phyloP scores from a whole-genome alignment of 2,113 vertebrate genomes.

The Typhlomys cinereus region DNA sequence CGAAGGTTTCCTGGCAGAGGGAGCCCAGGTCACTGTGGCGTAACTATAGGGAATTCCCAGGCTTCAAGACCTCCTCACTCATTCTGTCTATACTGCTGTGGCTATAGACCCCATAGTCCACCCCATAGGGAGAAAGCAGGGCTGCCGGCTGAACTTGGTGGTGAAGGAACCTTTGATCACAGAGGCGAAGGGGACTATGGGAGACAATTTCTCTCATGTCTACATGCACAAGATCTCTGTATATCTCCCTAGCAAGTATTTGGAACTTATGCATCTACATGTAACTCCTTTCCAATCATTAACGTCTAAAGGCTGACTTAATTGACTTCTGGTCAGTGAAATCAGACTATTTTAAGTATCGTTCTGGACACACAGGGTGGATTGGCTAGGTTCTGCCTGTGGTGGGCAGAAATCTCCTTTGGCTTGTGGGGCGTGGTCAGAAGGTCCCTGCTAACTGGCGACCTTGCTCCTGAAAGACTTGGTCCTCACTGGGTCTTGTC shows the following conservation, averaged over 20 bases:
- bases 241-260: background rate
- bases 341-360: background rate
- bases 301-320: background rate
- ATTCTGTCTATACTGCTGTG: background rate
- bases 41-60: too few species aligned
- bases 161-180: too few species aligned
- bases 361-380: background rate
- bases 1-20: fast-evolving
- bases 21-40: fast-evolving
- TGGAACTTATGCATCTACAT: background rate
- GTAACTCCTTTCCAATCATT: background rate
- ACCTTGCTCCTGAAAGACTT: background rate
- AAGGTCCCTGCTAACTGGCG: too few species aligned
- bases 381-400: background rate
- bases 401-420: fast-evolving
- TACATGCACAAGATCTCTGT: too few species aligned
- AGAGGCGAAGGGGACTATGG: background rate
- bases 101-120: fast-evolving
- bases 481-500: background rate
- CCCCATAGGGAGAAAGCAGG: background rate
- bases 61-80: background rate
- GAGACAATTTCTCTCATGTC: background rate
- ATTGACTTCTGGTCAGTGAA: background rate
- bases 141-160: too few species aligned
- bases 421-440: fast-evolving